These are phyloP conservation scores for Microcebus tavaratra DNA, from an alignment of 2,113 vertebrate species.

Conservation along the genomic window DNA sequence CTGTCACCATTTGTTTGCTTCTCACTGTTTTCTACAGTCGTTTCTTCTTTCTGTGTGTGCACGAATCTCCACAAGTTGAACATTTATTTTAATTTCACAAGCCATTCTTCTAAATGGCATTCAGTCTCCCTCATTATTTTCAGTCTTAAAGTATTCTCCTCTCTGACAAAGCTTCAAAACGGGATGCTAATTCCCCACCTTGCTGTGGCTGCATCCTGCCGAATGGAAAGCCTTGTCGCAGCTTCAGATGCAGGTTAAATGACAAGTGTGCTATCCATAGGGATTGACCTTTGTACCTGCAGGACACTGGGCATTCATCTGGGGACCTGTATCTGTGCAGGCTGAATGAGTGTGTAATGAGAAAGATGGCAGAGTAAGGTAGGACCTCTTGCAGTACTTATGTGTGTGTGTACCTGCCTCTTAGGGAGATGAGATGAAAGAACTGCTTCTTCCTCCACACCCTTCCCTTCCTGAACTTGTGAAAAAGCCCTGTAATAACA, in stretches of 20 bases:
- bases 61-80: constrained; percentile 55
- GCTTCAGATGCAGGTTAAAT: neutral
- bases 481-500: neutral
- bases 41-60: neutral
- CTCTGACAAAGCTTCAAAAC: constrained; percentile 4
- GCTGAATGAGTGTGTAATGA: neutral
- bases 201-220: neutral
- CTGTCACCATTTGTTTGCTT: neutral
- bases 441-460: neutral
- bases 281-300: neutral
- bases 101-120: constrained; percentile 64
- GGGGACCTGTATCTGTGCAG: neutral
- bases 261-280: neutral
- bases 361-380: neutral
- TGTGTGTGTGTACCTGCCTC: neutral
- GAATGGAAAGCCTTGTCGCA: neutral
- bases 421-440: neutral
- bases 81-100: constrained; percentile 60
- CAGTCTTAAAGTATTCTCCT: constrained; percentile 13
- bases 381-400: neutral
- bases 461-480: neutral
- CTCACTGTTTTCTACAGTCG: neutral
- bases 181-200: neutral
- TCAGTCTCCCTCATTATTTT: constrained; percentile 44
- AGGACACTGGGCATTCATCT: neutral